These are phyloP conservation scores for Pharmacophagus antenor DNA, from an alignment of 2,888 invertebrate species.

Conservation along the genomic window DNA sequence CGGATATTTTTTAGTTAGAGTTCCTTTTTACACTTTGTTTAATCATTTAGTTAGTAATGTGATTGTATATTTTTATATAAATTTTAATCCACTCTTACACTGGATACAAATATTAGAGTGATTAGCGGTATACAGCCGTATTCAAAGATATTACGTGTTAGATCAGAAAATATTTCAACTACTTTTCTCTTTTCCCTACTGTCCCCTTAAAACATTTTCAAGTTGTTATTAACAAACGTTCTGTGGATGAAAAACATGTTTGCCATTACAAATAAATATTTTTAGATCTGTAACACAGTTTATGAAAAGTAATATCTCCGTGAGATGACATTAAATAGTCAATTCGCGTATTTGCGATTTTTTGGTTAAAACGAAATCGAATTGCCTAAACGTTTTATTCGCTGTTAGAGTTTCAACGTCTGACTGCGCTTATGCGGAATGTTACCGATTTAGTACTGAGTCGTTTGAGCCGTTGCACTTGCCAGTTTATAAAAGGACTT, in stretches of 20 bases:
- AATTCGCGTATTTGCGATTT: conserved; percentile 12
- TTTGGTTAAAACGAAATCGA: conserved; percentile 5
- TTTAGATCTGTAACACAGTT: conserved; percentile 11
- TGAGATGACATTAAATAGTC: conserved; percentile 8
- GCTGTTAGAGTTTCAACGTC: conserved; percentile 17
- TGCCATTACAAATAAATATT: conserved; percentile 22
- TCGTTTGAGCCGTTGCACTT: conserved; percentile 27
- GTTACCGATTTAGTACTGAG: conserved; percentile 29
- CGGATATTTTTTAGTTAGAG: no score
- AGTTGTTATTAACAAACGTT: conserved; percentile 13
- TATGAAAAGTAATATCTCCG: conserved; percentile 5
- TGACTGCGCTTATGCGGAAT: conserved; percentile 30
- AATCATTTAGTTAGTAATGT: no score
- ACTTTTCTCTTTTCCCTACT: no score
- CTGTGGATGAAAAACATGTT: conserved; percentile 11
- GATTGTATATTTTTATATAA: not conserved
- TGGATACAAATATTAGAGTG: not conserved
- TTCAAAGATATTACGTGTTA: no score
- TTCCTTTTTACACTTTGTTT: no score
- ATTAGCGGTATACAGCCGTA: no score
- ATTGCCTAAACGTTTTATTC: conserved; percentile 14
- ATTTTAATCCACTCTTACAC: not conserved
- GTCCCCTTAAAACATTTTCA: not conserved
- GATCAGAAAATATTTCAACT: no score
- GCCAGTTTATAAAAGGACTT: conserved; percentile 31